Base-by-base conservation (phyloP, 2,113 vertebrate species). In the Urocolius indicus region DNA sequence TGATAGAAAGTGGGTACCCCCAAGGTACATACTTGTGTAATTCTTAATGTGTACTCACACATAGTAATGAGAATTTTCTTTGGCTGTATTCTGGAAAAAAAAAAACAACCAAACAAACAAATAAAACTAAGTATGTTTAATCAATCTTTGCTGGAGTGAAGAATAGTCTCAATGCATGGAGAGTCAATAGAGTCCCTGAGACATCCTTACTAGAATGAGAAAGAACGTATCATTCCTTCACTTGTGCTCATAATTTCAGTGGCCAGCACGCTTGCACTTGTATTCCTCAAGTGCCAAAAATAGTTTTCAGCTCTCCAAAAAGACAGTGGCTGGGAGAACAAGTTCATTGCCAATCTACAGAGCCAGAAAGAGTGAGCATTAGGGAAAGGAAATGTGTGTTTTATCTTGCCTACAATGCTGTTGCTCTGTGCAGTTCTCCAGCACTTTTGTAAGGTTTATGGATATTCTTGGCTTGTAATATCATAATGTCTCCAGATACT, bases 401-500 rank as follows among this genome's bases (percentile, higher is more conserved):
- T 87, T 76, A 48, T 66, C 84, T 74, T 86, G 78, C n/a, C 59
- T 80, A 4, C 23, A 55, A 30, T 34, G 36, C 16, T 9, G 0
- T 32, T 82, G 9, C 6, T 87, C 41, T 91, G 46, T 32, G 38
- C 22, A 54, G 30, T 61, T 78, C 49, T 79, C 46, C 55, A 79
- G 66, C 54, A 45, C 52, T 92, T 84, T 94, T 79, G n/a, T 61
- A 87, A 89, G 11, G 74, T 87, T 91, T 96, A 49, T 85, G 55
- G 46, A 43, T 61, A 58, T 23, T 52, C 91, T 74, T 79, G 67
- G 78, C 63, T 34, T 91, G 75, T 80, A 87, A 94, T 95, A 74
- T 59, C 71, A 46, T 36, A 32, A 68, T 1, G 1, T 79, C 62
- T 95, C 62, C 58, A 74, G 74, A 51, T 18, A 45, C 22, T 62